Conservation (phyloP, 2,113 vertebrate species). For the Hymenochirus boettgeri region DNA sequence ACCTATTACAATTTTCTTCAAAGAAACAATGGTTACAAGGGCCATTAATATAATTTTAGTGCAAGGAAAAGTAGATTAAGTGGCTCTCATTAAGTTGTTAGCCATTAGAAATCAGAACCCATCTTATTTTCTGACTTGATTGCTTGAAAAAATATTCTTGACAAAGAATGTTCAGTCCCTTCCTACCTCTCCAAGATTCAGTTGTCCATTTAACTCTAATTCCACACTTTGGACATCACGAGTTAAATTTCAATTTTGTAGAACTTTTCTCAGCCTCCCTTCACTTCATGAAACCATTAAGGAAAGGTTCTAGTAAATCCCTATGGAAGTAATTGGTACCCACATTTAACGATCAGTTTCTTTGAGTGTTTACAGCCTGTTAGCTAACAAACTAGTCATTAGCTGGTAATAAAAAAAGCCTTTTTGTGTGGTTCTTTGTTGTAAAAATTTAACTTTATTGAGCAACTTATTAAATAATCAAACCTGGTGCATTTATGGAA, state of each 20-base stretch:
- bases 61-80: slow-evolving; percentile 67
- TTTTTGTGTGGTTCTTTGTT: slow-evolving; percentile 56
- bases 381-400: slow-evolving; percentile 69
- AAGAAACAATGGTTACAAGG: slow-evolving; percentile 56
- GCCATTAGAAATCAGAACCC: slow-evolving; percentile 51
- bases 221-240: slow-evolving; percentile 17
- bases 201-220: slow-evolving; percentile 43
- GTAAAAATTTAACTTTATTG: slow-evolving; percentile 47
- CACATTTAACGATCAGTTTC: slow-evolving; percentile 67
- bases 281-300: slow-evolving; percentile 57
- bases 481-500: not conserved
- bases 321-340: slow-evolving; percentile 64
- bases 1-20: slow-evolving; percentile 51
- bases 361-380: slow-evolving; percentile 73
- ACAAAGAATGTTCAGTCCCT: slow-evolving; percentile 27
- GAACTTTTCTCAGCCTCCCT: not conserved
- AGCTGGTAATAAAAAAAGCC: slow-evolving; percentile 68
- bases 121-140: slow-evolving; percentile 43
- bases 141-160: slow-evolving; percentile 46
- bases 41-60: slow-evolving; percentile 61
- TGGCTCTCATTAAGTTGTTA: slow-evolving; percentile 58
- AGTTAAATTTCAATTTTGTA: slow-evolving; percentile 47
- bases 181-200: slow-evolving; percentile 36
- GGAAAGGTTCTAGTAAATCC: slow-evolving; percentile 62
- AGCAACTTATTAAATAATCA: slow-evolving; percentile 41